Base-by-base conservation (phyloP, 37 sponge, comb jelly and placozoan genomes). In the Lycopodina hypogea region DNA sequence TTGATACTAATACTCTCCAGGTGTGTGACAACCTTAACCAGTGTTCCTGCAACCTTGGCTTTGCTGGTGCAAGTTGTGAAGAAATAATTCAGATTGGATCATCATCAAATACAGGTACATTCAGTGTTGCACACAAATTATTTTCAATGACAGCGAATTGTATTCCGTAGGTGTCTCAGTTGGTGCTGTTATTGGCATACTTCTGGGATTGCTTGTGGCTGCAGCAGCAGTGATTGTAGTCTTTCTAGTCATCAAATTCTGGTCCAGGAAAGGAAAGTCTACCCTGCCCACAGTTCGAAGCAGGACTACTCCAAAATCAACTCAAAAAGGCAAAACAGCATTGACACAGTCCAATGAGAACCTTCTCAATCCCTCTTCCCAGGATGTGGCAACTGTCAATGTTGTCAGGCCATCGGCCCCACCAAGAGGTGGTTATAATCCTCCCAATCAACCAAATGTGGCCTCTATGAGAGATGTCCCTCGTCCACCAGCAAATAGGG, bases 1-100 rank as follows among this genome's bases (percentile, higher is more conserved):
- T 68, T 38, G 34, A 9, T 21, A 15, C 40, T 68, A 35, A 41
- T 9, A 1, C 26, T 36, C 12, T 74, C 0, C 32, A 89, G 89
- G 51, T 58, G n/a, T 89, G 89, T 50, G 83, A 75, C 57, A 79
- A 83, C 32, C 55, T 75, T n/a, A 75, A 75, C 40, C 69, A 68
- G 57, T 89, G 89, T 38, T 73, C 85, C 8, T 89, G 89, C 50
- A 61, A 75, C 79, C 80, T 53, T 53, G 81, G 80, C 3, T 83
- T 61, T 39, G 37, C 26, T 48, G 89, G 89, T 26, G 11, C 33
- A 51, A 40, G 53, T 14, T 87, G 87, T 61, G 35, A 70, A 3
- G 8, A 26, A 32, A 42, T 62, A n/a, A n/a, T n/a, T n/a, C n/a
- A n/a, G n/a, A n/a, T n/a, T n/a, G n/a, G n/a, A n/a, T n/a, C n/a